Conservation (phyloP, 1,140 invertebrate species). For the Rhynchophorus ferrugineus region DNA sequence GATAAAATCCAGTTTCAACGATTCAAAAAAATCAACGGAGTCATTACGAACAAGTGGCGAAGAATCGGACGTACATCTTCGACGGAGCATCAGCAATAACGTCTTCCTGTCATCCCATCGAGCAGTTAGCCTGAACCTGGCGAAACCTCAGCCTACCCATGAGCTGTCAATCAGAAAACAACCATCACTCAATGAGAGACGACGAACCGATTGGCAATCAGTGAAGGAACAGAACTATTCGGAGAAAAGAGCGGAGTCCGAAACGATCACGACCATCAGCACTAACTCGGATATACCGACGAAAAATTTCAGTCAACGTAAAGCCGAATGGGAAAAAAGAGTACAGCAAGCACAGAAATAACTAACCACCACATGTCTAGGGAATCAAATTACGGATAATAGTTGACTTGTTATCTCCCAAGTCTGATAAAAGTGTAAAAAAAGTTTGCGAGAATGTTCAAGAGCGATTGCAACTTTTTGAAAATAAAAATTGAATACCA, state of each 20-base stretch:
- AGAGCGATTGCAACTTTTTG: too few relatives aligned
- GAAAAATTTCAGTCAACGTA: constrained; percentile 62
- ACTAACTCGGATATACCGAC: constrained; percentile 41
- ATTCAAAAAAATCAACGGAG: constrained; percentile 27
- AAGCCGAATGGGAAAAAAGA: constrained; percentile 65
- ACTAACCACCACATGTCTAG: too few relatives aligned
- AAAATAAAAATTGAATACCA: too few relatives aligned
- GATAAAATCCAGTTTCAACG: constrained; percentile 23
- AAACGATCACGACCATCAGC: constrained; percentile 30
- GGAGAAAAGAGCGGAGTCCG: constrained; percentile 25
- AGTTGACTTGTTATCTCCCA: too few relatives aligned
- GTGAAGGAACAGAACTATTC: constrained; percentile 25
- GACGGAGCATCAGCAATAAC: constrained; percentile 22
- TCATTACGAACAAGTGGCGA: constrained; percentile 8
- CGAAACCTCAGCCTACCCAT: constrained; percentile 19
- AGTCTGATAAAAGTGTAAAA: too few relatives aligned
- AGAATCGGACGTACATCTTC: constrained; percentile 16
- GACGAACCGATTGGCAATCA: constrained; percentile 32
- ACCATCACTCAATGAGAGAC: constrained; percentile 26
- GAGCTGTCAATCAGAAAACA: constrained; percentile 30
- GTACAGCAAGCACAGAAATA: constrained; percentile 54
- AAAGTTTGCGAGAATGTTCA: too few relatives aligned
- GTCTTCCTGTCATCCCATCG: constrained; percentile 26
- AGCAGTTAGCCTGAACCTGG: constrained; percentile 27
- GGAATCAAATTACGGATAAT: too few relatives aligned